Evolutionary conservation across 2,797 vertebrate species (phyloP).

Genomic region (Chrosomus eos): DNA sequence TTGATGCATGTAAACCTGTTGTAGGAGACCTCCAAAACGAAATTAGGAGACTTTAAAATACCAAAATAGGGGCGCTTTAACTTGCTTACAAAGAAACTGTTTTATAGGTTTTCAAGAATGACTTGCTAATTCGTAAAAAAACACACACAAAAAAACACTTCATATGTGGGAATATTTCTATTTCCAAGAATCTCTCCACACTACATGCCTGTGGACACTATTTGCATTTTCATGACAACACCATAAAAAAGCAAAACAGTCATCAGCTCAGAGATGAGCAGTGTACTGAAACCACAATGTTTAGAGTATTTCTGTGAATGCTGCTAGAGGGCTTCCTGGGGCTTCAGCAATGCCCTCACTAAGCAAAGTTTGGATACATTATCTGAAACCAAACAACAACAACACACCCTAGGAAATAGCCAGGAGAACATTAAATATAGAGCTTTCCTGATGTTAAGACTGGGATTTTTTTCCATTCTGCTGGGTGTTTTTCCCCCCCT

Average conservation of each 20-base stretch:
- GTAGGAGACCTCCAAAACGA: no score
- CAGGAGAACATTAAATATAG: constrained; percentile 68
- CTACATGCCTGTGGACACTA: constrained; percentile 13
- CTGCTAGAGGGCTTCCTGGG: constrained; percentile 57
- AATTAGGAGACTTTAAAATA: no score
- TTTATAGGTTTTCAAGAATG: background rate
- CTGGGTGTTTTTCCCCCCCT: constrained; percentile 54
- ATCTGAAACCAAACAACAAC: constrained; percentile 63
- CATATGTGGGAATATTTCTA: background rate
- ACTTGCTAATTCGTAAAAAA: background rate
- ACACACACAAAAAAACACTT: background rate
- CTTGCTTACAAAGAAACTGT: background rate
- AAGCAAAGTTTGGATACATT: constrained; percentile 68
- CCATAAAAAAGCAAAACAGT: constrained; percentile 56
- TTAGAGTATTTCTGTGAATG: constrained; percentile 61
- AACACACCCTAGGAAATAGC: constrained; percentile 63
- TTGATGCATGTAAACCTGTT: no score
- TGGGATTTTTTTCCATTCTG: constrained; percentile 37
- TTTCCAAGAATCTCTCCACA: constrained; percentile 9
- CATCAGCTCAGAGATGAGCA: constrained; percentile 46
- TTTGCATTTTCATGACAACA: constrained; percentile 57
- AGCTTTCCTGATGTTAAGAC: constrained; percentile 55
- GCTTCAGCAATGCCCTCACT: constrained; percentile 57
- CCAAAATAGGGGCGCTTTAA: no score
- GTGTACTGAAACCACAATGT: constrained; percentile 45